These are phyloP conservation scores for Amblyteles armatorius DNA, from an alignment of 2,888 invertebrate species.

Conservation along the genomic window DNA sequence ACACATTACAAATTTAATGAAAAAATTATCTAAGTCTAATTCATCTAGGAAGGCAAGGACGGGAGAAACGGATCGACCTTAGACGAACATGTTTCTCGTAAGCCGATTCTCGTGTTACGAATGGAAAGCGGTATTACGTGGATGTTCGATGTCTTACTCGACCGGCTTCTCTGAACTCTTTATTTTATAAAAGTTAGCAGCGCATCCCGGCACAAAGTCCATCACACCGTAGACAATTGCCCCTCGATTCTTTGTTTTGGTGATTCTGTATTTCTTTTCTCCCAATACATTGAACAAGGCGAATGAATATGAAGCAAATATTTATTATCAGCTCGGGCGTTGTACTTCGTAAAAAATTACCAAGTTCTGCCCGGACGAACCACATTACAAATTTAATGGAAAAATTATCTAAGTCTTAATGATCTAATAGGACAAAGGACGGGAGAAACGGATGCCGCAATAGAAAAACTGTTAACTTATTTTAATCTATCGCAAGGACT, in stretches of 20 bases:
- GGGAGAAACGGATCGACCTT: conserved; percentile 17
- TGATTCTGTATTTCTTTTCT: neutral
- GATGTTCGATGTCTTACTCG: neutral
- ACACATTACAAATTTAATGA: conserved; percentile 13
- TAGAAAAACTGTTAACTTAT: conserved; percentile 20
- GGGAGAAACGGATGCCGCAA: conserved; percentile 30
- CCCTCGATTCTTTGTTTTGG: neutral
- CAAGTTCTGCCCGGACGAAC: conserved; percentile 18
- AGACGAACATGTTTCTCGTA: neutral
- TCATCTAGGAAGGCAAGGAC: conserved; percentile 17
- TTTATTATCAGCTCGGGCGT: conserved; percentile 6
- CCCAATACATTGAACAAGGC: neutral
- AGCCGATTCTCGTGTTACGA: neutral
- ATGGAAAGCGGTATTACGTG: neutral
- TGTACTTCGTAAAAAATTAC: neutral
- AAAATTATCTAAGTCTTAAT: conserved; percentile 5
- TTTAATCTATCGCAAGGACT: conserved; percentile 32
- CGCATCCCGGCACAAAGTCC: conserved; percentile 1
- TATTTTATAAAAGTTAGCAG: conserved; percentile 16
- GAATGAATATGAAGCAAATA: neutral
- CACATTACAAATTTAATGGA: conserved; percentile 14
- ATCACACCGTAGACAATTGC: neutral
- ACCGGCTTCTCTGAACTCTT: neutral
- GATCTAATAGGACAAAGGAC: conserved; percentile 16
- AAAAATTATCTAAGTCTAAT: conserved; percentile 7